Conservation (phyloP, 2,888 invertebrate species). For the Oscheius onirici region DNA sequence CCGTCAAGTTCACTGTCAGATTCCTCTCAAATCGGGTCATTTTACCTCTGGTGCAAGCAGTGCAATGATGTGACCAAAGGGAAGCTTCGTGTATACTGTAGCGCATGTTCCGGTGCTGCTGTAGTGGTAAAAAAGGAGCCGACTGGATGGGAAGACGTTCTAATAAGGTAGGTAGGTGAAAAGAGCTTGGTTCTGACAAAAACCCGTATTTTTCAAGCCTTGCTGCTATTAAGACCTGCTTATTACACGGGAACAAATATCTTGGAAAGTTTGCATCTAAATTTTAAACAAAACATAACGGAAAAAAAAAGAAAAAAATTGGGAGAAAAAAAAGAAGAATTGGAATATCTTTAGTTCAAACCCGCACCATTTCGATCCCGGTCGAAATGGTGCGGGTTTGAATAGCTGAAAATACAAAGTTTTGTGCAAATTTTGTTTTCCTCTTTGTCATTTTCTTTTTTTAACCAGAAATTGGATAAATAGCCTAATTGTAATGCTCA, state of each 20-base stretch:
- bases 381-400: too few relatives aligned
- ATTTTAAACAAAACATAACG: not conserved
- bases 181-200: too few relatives aligned
- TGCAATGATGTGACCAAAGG: conserved; percentile 48
- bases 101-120: conserved; percentile 43
- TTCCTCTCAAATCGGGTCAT: conserved; percentile 39
- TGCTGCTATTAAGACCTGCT: too few relatives aligned
- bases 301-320: not conserved
- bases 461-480: too few relatives aligned
- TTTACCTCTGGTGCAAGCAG: conserved; percentile 59
- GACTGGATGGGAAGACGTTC: conserved; percentile 52
- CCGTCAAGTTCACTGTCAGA: not conserved
- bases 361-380: too few relatives aligned
- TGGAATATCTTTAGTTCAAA: too few relatives aligned
- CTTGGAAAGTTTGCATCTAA: not conserved
- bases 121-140: conserved; percentile 55
- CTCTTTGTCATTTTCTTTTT: too few relatives aligned
- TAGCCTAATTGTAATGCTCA: too few relatives aligned
- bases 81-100: conserved; percentile 59
- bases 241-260: not conserved
- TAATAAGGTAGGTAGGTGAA: conserved; percentile 38
- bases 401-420: too few relatives aligned
- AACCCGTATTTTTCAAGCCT: too few relatives aligned
- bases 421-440: too few relatives aligned
- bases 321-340: not conserved